Evolutionary conservation across 2,113 vertebrate species (phyloP).

Genomic region (Tylochromis polylepis): DNA sequence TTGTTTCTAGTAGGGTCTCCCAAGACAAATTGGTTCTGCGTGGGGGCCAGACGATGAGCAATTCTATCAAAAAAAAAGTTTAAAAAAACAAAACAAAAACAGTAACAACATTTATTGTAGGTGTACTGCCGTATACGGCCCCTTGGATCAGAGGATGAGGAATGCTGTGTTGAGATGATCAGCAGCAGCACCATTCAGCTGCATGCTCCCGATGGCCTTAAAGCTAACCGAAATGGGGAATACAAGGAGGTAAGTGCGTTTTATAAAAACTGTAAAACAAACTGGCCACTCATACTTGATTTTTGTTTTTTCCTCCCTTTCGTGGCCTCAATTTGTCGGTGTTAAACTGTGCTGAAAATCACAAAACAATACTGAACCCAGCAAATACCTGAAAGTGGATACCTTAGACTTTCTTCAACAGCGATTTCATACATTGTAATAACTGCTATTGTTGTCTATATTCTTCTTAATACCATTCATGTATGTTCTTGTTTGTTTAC

Average conservation of each 20-base stretch:
- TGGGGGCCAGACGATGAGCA: accelerated
- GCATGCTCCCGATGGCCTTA: slow-evolving; percentile 86
- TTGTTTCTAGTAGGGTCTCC: background rate
- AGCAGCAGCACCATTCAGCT: slow-evolving; percentile 85
- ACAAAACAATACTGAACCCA: background rate
- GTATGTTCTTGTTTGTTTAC: background rate
- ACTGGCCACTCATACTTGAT: background rate
- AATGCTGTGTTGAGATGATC: slow-evolving; percentile 91
- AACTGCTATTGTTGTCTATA: background rate
- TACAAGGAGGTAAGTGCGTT: slow-evolving; percentile 83
- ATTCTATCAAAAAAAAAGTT: background rate
- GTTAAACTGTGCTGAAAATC: background rate
- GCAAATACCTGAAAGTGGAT: background rate
- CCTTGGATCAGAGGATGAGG: slow-evolving; percentile 75
- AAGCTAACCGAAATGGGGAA: slow-evolving; percentile 87
- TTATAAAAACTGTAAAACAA: background rate
- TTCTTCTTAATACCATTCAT: background rate
- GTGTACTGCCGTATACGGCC: slow-evolving; percentile 93
- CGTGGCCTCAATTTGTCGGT: accelerated
- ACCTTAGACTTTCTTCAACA: background rate
- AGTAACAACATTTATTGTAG: slow-evolving; percentile 56
- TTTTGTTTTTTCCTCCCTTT: background rate
- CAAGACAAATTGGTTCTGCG: background rate
- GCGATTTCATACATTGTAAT: background rate
- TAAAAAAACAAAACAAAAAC: too few species aligned